Base-by-base conservation (phyloP, 2,888 invertebrate species). In the Isoperla grammatica region DNA sequence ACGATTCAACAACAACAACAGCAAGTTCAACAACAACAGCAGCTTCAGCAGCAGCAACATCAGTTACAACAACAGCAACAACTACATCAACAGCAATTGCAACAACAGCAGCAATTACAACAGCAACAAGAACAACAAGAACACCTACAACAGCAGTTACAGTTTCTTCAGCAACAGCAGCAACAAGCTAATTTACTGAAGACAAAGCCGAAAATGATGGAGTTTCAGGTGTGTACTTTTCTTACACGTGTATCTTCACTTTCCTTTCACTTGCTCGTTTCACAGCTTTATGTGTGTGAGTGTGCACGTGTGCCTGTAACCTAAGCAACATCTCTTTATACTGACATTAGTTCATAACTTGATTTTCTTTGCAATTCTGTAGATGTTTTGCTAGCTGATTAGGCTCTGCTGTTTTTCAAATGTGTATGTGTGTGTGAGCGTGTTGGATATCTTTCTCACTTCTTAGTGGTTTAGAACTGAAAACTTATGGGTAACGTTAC, bases 111-210 rank as follows among this genome's bases (percentile, higher is more conserved):
- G 49, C 40, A 60, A 9, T 57, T 59, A 35, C 64, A 63, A 19
- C 66, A 64, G 55, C 64, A 57, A 50, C 23, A 57, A 39, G 60
- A 61, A 29, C 60, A 62, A 53, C 61, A 63, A 42, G 60, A 58
- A 11, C 46, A 50, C 12, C 29, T 59, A n/a, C 54, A 59, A 12
- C 53, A 59, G 35, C 59, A 59, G 40, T 23, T 66, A 39, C 63
- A 64, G 17, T 57, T 61, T 35, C 48, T 65, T 43, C 59, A 63
- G 29, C 65, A 66, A 50, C 65, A 62, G 11, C 65, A 62, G 29
- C 15, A 53, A 3, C 42, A 55, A 15, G 29, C 48, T 15, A 57
- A 57, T 29, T 39, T 20, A 4, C 50, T 54, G 45, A 59, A 62
- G 45, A 20, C 48, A 17, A 62, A 62, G 45, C 57, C 59, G 8